These are phyloP conservation scores for Hycleus phaleratus DNA, from an alignment of 1,140 invertebrate genomes.

Conservation along the genomic window DNA sequence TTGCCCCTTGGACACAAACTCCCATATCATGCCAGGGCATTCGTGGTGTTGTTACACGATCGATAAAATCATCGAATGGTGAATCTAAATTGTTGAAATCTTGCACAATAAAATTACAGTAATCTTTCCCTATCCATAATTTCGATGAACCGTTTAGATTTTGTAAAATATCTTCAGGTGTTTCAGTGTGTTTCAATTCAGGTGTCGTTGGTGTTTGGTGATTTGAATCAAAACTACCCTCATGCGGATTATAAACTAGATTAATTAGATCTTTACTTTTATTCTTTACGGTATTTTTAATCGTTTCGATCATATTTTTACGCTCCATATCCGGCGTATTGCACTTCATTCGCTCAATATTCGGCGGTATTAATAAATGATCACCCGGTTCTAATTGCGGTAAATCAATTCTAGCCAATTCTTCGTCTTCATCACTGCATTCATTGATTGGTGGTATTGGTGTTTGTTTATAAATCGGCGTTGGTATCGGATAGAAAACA, in stretches of 20 bases:
- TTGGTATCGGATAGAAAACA: constrained; percentile 42
- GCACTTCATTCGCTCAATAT: constrained; percentile 48
- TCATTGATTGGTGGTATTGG: constrained; percentile 15
- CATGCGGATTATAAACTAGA: constrained; percentile 55
- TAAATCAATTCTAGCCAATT: constrained; percentile 28
- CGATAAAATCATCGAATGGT: constrained; percentile 64
- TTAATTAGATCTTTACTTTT: constrained; percentile 58
- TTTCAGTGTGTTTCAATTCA: constrained; percentile 3
- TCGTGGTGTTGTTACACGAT: constrained; percentile 66
- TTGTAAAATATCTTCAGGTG: constrained; percentile 40
- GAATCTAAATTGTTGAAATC: constrained; percentile 87
- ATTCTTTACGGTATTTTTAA: constrained; percentile 54
- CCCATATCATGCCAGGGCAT: constrained; percentile 99
- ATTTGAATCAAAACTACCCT: constrained; percentile 39
- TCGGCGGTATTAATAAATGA: constrained; percentile 45
- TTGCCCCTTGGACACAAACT: constrained; percentile 72
- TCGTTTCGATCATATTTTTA: constrained; percentile 58
- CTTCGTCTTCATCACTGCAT: constrained; percentile 17
- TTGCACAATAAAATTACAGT: constrained; percentile 97
- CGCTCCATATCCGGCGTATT: constrained; percentile 60
- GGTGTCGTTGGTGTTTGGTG: neutral
- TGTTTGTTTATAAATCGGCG: constrained; percentile 30
- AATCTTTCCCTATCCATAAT: constrained; percentile 98
- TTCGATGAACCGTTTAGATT: constrained; percentile 61
- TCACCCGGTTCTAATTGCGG: constrained; percentile 48